These are phyloP conservation scores for Anthophora plumipes DNA, from an alignment of 2,888 invertebrate species.

Conservation along the genomic window DNA sequence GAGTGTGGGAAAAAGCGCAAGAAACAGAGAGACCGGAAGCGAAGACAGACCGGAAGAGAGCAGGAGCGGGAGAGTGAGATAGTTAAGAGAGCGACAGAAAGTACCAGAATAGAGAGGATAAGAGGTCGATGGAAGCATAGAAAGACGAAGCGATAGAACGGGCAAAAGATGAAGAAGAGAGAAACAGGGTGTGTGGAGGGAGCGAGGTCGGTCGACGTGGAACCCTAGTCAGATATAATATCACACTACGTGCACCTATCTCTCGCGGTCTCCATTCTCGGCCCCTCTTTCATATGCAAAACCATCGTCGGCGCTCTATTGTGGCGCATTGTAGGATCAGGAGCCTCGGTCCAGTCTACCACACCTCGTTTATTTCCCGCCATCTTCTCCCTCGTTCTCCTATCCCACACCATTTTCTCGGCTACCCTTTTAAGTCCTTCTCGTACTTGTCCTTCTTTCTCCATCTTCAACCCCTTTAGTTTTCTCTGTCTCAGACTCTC, in stretches of 20 bases:
- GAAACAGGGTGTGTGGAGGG: constrained; percentile 17
- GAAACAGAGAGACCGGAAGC: no score
- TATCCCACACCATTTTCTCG: constrained; percentile 12
- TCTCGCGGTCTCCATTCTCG: constrained; percentile 68
- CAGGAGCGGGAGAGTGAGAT: no score
- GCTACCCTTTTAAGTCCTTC: background rate
- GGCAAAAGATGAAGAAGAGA: constrained; percentile 23
- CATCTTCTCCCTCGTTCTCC: constrained; percentile 59
- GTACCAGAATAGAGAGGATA: background rate
- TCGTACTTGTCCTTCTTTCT: background rate
- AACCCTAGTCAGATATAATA: constrained; percentile 77
- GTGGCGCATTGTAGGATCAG: constrained; percentile 81
- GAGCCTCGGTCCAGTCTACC: constrained; percentile 80
- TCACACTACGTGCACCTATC: constrained; percentile 71
- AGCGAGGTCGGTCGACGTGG: constrained; percentile 39
- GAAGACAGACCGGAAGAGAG: background rate
- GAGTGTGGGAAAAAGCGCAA: no score
- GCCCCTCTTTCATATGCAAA: constrained; percentile 83
- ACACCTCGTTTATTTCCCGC: constrained; percentile 80
- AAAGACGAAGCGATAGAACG: constrained; percentile 26
- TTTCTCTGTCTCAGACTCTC: constrained; percentile 42
- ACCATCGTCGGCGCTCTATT: constrained; percentile 79
- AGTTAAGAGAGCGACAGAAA: no score
- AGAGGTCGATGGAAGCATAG: constrained; percentile 4
- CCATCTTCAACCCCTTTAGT: constrained; percentile 35